phyloP scores from a whole-genome alignment of 2,113 vertebrate genomes.

The Rhineura floridana region DNA sequence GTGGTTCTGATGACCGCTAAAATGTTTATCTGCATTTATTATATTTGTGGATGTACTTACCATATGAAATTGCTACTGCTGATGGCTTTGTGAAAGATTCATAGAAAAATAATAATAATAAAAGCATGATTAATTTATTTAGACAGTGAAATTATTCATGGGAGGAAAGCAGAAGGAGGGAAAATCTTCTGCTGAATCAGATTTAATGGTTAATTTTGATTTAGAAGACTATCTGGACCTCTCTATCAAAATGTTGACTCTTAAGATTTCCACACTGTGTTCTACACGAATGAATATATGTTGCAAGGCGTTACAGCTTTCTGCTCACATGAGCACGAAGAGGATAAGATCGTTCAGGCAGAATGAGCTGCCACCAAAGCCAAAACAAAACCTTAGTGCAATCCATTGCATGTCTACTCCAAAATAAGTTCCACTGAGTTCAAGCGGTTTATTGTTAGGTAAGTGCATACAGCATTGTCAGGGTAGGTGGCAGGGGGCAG shows the following conservation, averaged over 20 bases:
- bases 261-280: rapidly evolving
- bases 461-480: not conserved
- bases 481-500: too few relatives aligned
- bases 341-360: not conserved
- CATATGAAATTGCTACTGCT: not conserved
- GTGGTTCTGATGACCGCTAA: not conserved
- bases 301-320: not conserved
- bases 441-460: not conserved
- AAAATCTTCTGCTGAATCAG: not conserved
- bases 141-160: not conserved
- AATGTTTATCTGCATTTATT: not conserved
- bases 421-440: not conserved
- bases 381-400: not conserved
- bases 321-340: rapidly evolving
- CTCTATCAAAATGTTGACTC: not conserved
- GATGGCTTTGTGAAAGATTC: rapidly evolving
- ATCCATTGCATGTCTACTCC: not conserved
- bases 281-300: rapidly evolving
- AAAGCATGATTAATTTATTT: not conserved
- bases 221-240: not conserved
- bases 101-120: too few relatives aligned
- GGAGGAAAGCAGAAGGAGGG: not conserved
- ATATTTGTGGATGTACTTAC: not conserved
- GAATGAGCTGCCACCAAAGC: rapidly evolving
- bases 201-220: not conserved